Conservation (phyloP, 1,140 invertebrate species). For the Plectrocnemia conspersa region DNA sequence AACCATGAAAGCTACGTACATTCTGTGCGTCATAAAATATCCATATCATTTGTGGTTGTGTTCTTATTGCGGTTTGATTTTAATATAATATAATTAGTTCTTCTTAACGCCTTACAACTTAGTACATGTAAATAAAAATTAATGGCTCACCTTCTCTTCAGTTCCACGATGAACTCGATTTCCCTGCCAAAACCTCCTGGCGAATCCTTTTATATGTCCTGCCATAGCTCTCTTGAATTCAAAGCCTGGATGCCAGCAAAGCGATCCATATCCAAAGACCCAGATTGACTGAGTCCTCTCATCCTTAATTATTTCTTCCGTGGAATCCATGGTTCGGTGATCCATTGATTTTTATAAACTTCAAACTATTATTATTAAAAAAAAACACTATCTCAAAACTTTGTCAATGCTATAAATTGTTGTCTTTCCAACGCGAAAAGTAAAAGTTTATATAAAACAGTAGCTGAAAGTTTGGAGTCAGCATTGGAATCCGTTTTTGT, state of each 20-base stretch:
- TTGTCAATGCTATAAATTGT: not conserved
- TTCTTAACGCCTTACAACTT: too few relatives aligned
- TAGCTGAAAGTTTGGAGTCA: not conserved
- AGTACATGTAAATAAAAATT: too few relatives aligned
- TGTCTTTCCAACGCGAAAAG: not conserved
- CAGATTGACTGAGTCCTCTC: conserved; percentile 50
- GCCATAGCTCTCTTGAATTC: conserved; percentile 64
- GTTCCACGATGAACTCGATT: conserved; percentile 78
- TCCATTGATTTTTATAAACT: too few relatives aligned
- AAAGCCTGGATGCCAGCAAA: conserved; percentile 86
- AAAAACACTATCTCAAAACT: not conserved
- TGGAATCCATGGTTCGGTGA: not conserved
- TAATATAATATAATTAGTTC: too few relatives aligned
- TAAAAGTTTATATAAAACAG: not conserved
- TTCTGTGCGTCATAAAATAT: too few relatives aligned
- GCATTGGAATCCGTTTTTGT: not conserved
- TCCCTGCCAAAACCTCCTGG: conserved; percentile 81
- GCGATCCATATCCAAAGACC: conserved; percentile 83
- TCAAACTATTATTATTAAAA: not conserved
- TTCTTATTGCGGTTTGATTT: too few relatives aligned
- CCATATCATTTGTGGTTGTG: too few relatives aligned
- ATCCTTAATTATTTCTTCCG: not conserved
- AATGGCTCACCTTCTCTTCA: conserved; percentile 67
- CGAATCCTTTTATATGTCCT: conserved; percentile 71
- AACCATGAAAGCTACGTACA: too few relatives aligned